phyloP scores from a whole-genome alignment of 2,113 vertebrate genomes.

The Cyphomyrus plagiostoma region DNA sequence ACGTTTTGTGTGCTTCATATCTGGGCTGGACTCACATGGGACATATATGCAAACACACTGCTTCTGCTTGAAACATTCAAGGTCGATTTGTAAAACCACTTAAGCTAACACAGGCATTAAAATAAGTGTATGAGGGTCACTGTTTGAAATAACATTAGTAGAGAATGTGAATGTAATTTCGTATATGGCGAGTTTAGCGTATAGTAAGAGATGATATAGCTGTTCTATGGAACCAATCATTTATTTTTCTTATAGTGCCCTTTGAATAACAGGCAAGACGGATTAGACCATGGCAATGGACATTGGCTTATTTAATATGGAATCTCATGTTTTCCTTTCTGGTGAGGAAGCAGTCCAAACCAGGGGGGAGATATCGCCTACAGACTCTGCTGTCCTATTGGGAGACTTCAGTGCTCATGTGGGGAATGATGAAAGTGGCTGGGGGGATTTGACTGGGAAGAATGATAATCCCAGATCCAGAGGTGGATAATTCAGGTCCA shows the following conservation, averaged over 20 bases:
- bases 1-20: background rate
- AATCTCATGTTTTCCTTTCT: background rate
- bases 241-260: background rate
- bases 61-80: background rate
- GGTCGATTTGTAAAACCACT: background rate
- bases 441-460: background rate
- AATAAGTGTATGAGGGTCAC: background rate
- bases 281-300: background rate
- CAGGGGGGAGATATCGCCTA: background rate
- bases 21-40: background rate
- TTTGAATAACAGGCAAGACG: background rate
- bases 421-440: background rate
- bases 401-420: background rate
- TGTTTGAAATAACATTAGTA: background rate
- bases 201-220: background rate
- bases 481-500: background rate
- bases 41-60: background rate
- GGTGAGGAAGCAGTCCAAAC: background rate
- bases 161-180: background rate
- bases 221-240: background rate
- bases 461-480: background rate
- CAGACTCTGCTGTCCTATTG: background rate
- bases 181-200: background rate
- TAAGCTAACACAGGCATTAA: background rate
- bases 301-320: background rate